Evolutionary conservation across 2,797 vertebrate genomes (phyloP).

Genomic region (Rhinophrynus dorsalis): DNA sequence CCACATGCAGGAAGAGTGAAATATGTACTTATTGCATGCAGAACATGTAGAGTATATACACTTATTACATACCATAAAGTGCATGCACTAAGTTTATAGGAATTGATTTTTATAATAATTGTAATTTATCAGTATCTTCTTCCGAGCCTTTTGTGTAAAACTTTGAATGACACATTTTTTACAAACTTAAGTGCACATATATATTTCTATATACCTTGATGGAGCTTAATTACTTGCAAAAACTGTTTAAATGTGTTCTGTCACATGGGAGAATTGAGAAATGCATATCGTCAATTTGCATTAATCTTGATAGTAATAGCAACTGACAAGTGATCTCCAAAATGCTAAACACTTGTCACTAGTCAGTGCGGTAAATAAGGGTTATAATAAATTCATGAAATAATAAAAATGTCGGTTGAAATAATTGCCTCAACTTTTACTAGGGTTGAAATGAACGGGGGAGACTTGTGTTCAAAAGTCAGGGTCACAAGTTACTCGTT

Average conservation of each 20-base stretch:
- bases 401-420: conserved; percentile 44
- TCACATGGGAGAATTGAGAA: conserved; percentile 69
- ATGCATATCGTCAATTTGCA: conserved; percentile 76
- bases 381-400: conserved; percentile 57
- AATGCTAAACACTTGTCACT: conserved; percentile 65
- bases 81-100: too few species aligned
- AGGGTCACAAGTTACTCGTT: too few species aligned
- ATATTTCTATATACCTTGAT: conserved; percentile 55
- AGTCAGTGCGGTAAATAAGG: conserved; percentile 60
- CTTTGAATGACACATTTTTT: neutral
- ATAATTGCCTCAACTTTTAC: conserved; percentile 59
- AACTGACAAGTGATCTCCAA: conserved; percentile 71
- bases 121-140: too few species aligned
- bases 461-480: neutral
- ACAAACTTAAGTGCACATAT: neutral
- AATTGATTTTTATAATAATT: too few species aligned
- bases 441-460: neutral
- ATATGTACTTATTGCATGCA: too few species aligned
- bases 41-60: too few species aligned
- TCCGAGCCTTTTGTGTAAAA: too few species aligned
- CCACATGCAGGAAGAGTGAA: too few species aligned
- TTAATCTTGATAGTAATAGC: conserved; percentile 79
- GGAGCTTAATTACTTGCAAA: conserved; percentile 72
- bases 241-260: conserved; percentile 73
- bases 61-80: too few species aligned